Evolutionary conservation across 2,888 invertebrate species (phyloP).

Genomic region (Anthrax anthrax): DNA sequence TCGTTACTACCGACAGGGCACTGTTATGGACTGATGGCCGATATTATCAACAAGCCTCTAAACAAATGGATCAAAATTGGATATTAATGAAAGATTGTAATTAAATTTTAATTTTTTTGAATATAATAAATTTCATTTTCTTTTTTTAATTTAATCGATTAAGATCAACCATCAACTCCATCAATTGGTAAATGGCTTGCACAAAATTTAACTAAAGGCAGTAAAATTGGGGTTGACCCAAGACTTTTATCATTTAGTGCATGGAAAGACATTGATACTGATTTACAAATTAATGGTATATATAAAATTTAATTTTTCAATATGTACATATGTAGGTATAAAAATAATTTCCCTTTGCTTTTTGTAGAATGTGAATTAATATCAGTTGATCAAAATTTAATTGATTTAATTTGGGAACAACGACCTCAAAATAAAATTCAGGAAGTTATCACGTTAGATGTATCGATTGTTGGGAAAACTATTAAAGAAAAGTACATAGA

Average conservation of each 20-base stretch:
- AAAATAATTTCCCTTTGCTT: conserved; percentile 39
- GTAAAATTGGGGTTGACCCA: conserved; percentile 59
- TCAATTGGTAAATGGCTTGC: conserved; percentile 48
- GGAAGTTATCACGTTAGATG: conserved; percentile 37
- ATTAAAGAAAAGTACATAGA: conserved; percentile 52
- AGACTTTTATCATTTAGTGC: conserved; percentile 43
- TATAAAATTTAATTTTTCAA: conserved; percentile 40
- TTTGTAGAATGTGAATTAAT: conserved; percentile 43
- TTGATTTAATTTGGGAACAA: conserved; percentile 57
- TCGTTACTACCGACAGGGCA: conserved; percentile 61
- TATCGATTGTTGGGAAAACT: conserved; percentile 42
- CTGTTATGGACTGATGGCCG: conserved; percentile 97
- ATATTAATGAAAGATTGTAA: conserved; percentile 73
- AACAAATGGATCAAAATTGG: conserved; percentile 74
- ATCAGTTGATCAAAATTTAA: conserved; percentile 52
- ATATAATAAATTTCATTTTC: not conserved
- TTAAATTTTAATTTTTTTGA: not conserved
- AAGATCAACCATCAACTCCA: conserved; percentile 35
- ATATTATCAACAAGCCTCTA: conserved; percentile 79
- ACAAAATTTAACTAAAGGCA: conserved; percentile 43
- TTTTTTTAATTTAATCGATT: not conserved
- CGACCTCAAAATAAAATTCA: conserved; percentile 41
- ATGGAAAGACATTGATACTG: conserved; percentile 44
- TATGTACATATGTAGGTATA: too few relatives aligned
- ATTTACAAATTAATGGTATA: conserved; percentile 35